phyloP scores from a whole-genome alignment of 2,113 vertebrate species.

The Holacanthus passer region DNA sequence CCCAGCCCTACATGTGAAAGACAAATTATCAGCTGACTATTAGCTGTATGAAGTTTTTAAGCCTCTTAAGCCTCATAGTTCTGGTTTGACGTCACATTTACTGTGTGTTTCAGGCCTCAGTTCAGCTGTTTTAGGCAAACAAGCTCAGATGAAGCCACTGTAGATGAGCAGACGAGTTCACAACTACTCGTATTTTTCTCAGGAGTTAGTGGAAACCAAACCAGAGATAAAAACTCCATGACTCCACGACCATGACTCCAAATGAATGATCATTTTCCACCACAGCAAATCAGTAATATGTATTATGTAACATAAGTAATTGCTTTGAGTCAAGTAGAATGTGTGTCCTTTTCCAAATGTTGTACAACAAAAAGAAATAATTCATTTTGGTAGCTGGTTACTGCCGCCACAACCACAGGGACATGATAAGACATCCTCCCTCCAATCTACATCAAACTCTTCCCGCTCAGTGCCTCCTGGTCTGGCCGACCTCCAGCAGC shows the following conservation, averaged over 20 bases:
- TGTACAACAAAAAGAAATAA: background rate
- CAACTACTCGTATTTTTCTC: too few species aligned
- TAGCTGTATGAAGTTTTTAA: background rate
- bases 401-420: constrained; percentile 3
- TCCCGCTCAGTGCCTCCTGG: constrained; percentile 20
- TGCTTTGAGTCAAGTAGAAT: background rate
- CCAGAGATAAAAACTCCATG: too few species aligned
- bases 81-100: too few species aligned
- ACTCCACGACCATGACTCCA: too few species aligned
- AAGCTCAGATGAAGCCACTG: too few species aligned
- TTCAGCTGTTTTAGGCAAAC: too few species aligned
- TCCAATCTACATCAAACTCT: constrained; percentile 39
- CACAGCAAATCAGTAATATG: too few species aligned
- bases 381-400: constrained; percentile 12
- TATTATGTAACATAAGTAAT: background rate
- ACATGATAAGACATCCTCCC: constrained; percentile 43
- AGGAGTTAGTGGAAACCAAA: too few species aligned
- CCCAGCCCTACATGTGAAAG: too few species aligned
- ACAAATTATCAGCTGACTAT: background rate
- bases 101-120: too few species aligned
- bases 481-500: constrained; percentile 71
- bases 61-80: background rate
- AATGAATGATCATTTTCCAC: too few species aligned
- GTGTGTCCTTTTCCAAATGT: background rate
- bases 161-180: too few species aligned